These are phyloP conservation scores for Hydropsyche tenuis DNA, from an alignment of 1,140 invertebrate genomes.

Conservation along the genomic window DNA sequence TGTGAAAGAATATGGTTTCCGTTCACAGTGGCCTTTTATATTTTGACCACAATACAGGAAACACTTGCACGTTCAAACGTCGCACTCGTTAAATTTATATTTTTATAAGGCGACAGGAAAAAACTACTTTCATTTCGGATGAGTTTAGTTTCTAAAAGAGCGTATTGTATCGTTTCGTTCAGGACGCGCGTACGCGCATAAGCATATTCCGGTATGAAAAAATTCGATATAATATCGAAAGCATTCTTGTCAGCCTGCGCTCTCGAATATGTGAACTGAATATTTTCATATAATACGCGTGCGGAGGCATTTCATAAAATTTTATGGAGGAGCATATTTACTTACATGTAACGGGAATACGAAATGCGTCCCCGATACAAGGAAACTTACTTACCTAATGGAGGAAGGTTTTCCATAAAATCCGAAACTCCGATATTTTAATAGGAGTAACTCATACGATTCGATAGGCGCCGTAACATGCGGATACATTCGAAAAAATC, in stretches of 20 bases:
- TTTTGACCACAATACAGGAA: not conserved
- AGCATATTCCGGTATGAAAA: too few species aligned
- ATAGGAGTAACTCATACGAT: conserved; percentile 17
- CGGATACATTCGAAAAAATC: not conserved
- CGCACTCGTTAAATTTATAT: not conserved
- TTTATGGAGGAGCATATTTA: conserved; percentile 39
- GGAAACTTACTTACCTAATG: conserved; percentile 40
- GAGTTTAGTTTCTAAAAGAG: too few species aligned
- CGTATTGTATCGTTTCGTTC: too few species aligned
- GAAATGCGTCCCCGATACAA: conserved; percentile 35
- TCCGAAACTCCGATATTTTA: conserved; percentile 30
- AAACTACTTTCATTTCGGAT: too few species aligned
- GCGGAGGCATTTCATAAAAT: conserved; percentile 38
- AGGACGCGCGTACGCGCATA: too few species aligned
- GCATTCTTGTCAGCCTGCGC: conserved; percentile 13
- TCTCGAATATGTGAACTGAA: conserved; percentile 25
- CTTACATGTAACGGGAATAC: conserved; percentile 38
- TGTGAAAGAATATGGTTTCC: conserved; percentile 15
- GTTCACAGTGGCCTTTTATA: not conserved
- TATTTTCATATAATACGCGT: conserved; percentile 29
- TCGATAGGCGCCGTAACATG: not conserved
- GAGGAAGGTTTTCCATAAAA: conserved; percentile 28
- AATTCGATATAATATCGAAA: conserved; percentile 27
- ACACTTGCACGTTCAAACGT: conserved; percentile 2
- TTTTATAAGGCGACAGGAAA: not conserved